phyloP scores from a whole-genome alignment of 2,797 vertebrate species.

The Pogonophryne albipinna region DNA sequence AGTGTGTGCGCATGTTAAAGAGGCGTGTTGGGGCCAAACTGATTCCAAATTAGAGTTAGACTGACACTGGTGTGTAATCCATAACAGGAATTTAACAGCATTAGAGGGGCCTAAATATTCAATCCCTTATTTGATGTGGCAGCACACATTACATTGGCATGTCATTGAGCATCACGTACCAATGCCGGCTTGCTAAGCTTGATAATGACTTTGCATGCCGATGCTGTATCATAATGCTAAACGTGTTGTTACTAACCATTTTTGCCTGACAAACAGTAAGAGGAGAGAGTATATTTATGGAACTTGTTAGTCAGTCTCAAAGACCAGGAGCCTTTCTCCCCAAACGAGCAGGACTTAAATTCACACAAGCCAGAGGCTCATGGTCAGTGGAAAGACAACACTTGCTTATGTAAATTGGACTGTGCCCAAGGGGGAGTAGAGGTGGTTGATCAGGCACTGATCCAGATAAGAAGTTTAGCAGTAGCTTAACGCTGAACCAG shows the following conservation, averaged over 20 bases:
- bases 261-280: not conserved
- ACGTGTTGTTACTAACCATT: not conserved
- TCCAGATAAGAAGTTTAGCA: conserved; percentile 46
- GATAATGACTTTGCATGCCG: conserved; percentile 51
- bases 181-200: conserved; percentile 26
- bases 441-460: conserved; percentile 21
- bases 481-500: conserved; percentile 26
- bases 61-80: conserved; percentile 47
- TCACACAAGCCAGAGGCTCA: conserved; percentile 14
- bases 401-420: conserved; percentile 63
- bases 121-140: conserved; percentile 64
- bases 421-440: conserved; percentile 31
- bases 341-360: conserved; percentile 44
- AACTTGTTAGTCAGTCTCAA: conserved; percentile 4
- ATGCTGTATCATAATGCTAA: not conserved
- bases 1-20: conserved; percentile 24
- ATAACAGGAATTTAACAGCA: conserved; percentile 54
- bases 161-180: conserved; percentile 53
- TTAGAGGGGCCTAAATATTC: conserved; percentile 52
- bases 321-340: conserved; percentile 10
- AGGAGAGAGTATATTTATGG: conserved; percentile 5
- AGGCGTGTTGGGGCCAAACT: not conserved
- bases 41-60: conserved; percentile 29
- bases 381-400: conserved; percentile 71
- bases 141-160: conserved; percentile 41